Conservation (phyloP, 2,888 invertebrate species). For the Lobophora halterata region DNA sequence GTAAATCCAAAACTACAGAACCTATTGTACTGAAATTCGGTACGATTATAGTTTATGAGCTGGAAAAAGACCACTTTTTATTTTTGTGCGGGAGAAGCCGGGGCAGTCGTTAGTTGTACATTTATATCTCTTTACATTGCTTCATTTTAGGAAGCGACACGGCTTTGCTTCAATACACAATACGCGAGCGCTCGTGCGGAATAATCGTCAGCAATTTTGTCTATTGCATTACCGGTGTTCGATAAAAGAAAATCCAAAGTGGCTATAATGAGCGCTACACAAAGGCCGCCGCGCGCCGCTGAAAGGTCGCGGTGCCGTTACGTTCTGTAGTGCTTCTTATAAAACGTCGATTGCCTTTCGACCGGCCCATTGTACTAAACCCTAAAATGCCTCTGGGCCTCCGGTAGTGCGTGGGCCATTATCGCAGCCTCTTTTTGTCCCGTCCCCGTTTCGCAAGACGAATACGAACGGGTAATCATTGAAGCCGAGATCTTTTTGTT, state of each 20-base stretch:
- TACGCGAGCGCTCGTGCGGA: slow-evolving; percentile 19
- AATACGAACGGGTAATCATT: slow-evolving; percentile 75
- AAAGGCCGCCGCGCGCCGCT: slow-evolving; percentile 48
- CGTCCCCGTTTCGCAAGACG: slow-evolving; percentile 58
- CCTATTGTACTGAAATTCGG: too few species aligned
- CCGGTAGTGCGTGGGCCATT: slow-evolving; percentile 46
- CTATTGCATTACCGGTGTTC: slow-evolving; percentile 36
- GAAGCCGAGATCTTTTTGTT: slow-evolving; percentile 64
- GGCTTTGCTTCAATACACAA: too few species aligned
- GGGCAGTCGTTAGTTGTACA: too few species aligned
- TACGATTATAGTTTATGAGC: too few species aligned
- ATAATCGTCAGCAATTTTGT: slow-evolving; percentile 34
- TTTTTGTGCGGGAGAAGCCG: not conserved
- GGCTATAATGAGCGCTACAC: slow-evolving; percentile 57
- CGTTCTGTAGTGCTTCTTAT: slow-evolving; percentile 57
- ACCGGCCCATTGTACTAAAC: slow-evolving; percentile 62
- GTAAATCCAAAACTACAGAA: too few species aligned
- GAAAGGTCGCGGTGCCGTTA: slow-evolving; percentile 53
- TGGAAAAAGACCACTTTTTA: too few species aligned
- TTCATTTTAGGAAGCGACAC: too few species aligned
- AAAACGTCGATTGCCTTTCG: slow-evolving; percentile 64
- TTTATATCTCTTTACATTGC: too few species aligned
- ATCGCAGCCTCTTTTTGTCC: slow-evolving; percentile 63
- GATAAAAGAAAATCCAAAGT: slow-evolving; percentile 52
- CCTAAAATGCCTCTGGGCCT: slow-evolving; percentile 56